These are phyloP conservation scores for Hippocampus guttulatus DNA, from an alignment of 2,113 vertebrate genomes.

Conservation along the genomic window DNA sequence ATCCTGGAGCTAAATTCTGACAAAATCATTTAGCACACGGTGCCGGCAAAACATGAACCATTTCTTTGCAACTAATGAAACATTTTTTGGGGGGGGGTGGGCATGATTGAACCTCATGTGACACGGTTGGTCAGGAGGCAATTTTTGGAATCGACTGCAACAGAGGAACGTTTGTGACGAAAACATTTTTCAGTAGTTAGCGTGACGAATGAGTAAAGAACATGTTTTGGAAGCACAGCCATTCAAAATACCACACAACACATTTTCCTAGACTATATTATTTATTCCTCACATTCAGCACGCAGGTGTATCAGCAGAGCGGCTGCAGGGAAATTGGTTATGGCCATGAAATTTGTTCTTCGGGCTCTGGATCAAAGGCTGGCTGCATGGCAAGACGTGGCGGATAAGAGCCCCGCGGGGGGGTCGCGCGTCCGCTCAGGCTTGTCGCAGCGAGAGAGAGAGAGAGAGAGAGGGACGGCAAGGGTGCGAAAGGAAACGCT, in stretches of 20 bases:
- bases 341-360: not conserved
- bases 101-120: not conserved
- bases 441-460: slow-evolving; percentile 20
- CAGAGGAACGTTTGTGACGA: not conserved
- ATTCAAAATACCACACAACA: not conserved
- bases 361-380: slow-evolving; percentile 8
- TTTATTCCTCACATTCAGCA: slow-evolving; percentile 1
- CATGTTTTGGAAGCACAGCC: not conserved
- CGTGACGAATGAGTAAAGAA: not conserved
- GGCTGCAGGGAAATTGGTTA: not conserved
- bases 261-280: not conserved
- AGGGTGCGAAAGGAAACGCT: slow-evolving; percentile 10
- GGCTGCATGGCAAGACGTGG: slow-evolving; percentile 1
- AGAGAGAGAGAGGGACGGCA: slow-evolving; percentile 7
- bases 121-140: not conserved
- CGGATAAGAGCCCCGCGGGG: not conserved
- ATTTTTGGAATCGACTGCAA: not conserved
- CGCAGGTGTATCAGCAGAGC: not conserved
- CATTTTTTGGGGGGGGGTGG: not conserved
- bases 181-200: not conserved
- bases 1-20: too few relatives aligned
- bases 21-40: too few relatives aligned
- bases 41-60: too few relatives aligned
- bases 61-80: not conserved
- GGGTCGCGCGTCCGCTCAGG: slow-evolving; percentile 14